Base-by-base conservation (phyloP, 2,113 vertebrate species). In the Galeopterus variegatus region DNA sequence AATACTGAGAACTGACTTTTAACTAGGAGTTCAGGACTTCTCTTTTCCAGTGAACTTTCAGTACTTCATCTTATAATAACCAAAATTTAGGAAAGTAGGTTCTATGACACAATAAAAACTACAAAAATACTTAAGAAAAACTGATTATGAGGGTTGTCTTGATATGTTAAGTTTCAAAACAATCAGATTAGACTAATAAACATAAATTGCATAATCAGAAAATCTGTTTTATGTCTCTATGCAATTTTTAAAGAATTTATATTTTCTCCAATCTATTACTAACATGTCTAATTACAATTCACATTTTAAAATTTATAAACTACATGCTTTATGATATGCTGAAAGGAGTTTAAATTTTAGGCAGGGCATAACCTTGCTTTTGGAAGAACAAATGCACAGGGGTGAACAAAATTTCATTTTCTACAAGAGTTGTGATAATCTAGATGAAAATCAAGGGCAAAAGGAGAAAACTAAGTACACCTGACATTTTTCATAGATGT, bases 341-440 rank as follows among this genome's bases (percentile, higher is more conserved):
- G 15, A 69, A 31, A 54, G 36, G 10, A 21, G 19, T 62, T 83
- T 90, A 85, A 90, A 88, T 67, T 80, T 60, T n/a, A 95, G 33
- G 41, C 13, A 65, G 84, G 23, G 58, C 33, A 18, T 56, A 73
- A 80, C 41, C n/a, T 58, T 75, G 28, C 5, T 80, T 58, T 28
- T 65, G 26, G 69, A 79, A 94, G 64, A 73, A 94, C 15, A 84
- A 79, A 96, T 72, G 36, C 10, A 69, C 0, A 80, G 26, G 31
- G 36, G 69, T 31, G 64, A 50, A 82, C 12, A 89, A 52, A 77
- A 75, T 75, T 86, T 84, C 58, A 92, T 70, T 95, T 89, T 88
- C 36, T 72, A 24, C 6, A 26, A 31, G 33, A 84, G 69, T 48
- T 18, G 33, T 52, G 77, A 85, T 65, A 76, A 90, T 54, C 6